Conservation (phyloP, 2,888 invertebrate genomes). For the Zhengitettix transpicula region DNA sequence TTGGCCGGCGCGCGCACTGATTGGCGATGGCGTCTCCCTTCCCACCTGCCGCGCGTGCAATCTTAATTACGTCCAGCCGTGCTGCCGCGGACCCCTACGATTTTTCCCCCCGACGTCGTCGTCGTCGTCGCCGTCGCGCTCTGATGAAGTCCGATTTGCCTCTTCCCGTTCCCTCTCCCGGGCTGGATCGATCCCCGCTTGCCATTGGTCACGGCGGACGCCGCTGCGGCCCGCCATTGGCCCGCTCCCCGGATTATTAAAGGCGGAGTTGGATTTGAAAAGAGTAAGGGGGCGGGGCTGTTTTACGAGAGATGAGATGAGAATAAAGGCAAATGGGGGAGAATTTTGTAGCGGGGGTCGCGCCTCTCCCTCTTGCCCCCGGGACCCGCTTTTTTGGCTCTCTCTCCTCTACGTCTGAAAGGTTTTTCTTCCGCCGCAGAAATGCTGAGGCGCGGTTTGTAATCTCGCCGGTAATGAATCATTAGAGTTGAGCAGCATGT, state of each 20-base stretch:
- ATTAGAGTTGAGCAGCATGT: background rate
- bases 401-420: background rate
- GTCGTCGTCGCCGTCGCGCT: too few relatives aligned
- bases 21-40: background rate
- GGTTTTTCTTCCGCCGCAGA: too few relatives aligned
- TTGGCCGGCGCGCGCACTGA: background rate
- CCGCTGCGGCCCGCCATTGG: slow-evolving; percentile 16
- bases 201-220: slow-evolving; percentile 14
- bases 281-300: slow-evolving; percentile 2
- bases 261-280: slow-evolving; percentile 2
- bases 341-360: background rate
- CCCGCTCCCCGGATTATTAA: background rate
- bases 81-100: background rate
- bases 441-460: background rate
- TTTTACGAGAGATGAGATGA: background rate
- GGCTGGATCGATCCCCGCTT: background rate
- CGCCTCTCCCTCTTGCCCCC: background rate
- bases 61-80: too few relatives aligned
- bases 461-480: background rate
- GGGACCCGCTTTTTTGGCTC: background rate
- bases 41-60: background rate
- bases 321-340: background rate
- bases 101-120: too few relatives aligned
- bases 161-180: too few relatives aligned
- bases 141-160: too few relatives aligned